Evolutionary conservation across 2,888 invertebrate genomes (phyloP).

Genomic region (Pristionchus maxplancki): DNA sequence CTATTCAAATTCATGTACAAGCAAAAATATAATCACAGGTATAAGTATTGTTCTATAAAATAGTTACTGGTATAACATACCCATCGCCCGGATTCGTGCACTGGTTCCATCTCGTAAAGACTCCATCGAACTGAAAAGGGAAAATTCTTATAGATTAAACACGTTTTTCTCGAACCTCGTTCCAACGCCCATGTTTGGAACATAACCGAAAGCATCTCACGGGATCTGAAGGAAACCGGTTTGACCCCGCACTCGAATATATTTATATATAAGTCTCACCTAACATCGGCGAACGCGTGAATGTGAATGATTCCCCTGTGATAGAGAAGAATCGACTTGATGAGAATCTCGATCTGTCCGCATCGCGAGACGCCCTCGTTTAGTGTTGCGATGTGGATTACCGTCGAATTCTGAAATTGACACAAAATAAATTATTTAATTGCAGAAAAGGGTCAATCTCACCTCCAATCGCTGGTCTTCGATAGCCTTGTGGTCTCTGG

Average conservation of each 20-base stretch:
- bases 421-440: neutral
- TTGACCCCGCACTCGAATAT: neutral
- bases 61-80: too few relatives aligned
- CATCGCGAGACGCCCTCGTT: constrained; percentile 12
- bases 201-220: constrained; percentile 1
- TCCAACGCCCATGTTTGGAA: neutral
- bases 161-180: neutral
- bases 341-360: neutral
- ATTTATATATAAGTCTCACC: neutral
- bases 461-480: neutral
- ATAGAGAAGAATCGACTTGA: constrained; percentile 8
- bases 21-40: too few relatives aligned
- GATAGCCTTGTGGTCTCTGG: neutral
- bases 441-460: neutral
- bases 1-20: too few relatives aligned
- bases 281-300: neutral
- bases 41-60: too few relatives aligned
- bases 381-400: neutral
- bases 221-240: neutral
- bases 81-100: neutral
- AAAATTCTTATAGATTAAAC: neutral
- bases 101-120: constrained; percentile 10
- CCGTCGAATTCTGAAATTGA: neutral
- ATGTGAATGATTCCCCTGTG: constrained; percentile 16
- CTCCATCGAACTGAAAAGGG: constrained; percentile 10